phyloP scores from a whole-genome alignment of 2,888 invertebrate genomes.

The Acrobasis suavella region DNA sequence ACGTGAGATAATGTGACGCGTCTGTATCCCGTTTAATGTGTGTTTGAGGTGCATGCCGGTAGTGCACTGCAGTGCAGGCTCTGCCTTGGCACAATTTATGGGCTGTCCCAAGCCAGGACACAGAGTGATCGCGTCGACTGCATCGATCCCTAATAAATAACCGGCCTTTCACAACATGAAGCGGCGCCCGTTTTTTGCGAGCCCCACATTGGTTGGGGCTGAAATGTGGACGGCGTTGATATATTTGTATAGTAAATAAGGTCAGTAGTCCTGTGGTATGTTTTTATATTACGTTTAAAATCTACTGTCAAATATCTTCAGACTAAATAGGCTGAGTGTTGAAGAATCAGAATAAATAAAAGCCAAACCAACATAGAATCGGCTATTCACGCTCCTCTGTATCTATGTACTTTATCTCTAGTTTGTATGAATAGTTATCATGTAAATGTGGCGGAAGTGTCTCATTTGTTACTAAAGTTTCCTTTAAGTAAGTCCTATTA shows the following conservation, averaged over 20 bases:
- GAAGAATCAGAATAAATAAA: no score
- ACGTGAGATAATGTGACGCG: neutral
- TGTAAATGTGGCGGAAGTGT: no score
- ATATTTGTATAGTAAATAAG: neutral
- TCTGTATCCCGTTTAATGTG: neutral
- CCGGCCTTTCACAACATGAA: slow-evolving; percentile 50
- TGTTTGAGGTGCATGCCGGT: slow-evolving; percentile 11
- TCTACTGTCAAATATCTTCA: no score
- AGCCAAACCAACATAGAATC: no score
- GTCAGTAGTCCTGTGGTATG: neutral
- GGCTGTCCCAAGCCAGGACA: slow-evolving; percentile 39
- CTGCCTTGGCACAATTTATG: slow-evolving; percentile 22
- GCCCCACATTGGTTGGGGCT: neutral
- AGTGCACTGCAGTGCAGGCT: slow-evolving; percentile 20
- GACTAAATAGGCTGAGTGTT: no score
- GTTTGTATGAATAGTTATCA: no score
- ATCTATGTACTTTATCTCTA: no score
- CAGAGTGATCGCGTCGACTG: slow-evolving; percentile 64
- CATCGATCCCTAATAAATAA: slow-evolving; percentile 70
- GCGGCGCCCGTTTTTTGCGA: slow-evolving; percentile 44
- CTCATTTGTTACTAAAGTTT: no score
- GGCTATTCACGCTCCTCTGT: no score
- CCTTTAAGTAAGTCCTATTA: no score
- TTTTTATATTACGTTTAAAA: no score
- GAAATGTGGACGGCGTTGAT: neutral